Evolutionary conservation across 2,113 vertebrate genomes (phyloP).

Genomic region (Chrysemys picta): DNA sequence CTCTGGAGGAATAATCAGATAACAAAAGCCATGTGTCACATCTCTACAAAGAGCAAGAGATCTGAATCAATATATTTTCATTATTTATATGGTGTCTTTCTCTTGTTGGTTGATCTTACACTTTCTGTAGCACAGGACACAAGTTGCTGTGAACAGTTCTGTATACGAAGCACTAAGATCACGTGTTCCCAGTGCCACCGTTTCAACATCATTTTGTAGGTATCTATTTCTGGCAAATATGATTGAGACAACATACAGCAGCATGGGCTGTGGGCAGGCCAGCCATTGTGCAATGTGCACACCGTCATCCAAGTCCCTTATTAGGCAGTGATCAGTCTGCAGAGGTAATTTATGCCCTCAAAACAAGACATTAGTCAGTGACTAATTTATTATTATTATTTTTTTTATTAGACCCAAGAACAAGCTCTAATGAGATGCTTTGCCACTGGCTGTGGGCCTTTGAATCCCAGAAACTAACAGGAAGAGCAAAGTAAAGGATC

Average conservation of each 20-base stretch:
- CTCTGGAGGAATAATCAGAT: not conserved
- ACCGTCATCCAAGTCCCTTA: not conserved
- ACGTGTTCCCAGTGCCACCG: not conserved
- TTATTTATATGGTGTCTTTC: accelerated
- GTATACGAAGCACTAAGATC: not conserved
- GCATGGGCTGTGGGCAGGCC: not conserved
- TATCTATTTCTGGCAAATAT: not conserved
- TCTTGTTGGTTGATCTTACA: not conserved
- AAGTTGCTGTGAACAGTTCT: not conserved
- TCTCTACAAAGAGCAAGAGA: not conserved
- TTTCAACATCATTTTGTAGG: not conserved
- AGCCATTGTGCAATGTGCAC: not conserved
- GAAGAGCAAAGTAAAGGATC: not conserved
- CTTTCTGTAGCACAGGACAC: not conserved
- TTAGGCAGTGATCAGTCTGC: not conserved
- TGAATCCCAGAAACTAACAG: not conserved
- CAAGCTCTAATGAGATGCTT: not conserved
- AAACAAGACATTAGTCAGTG: not conserved
- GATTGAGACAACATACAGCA: not conserved
- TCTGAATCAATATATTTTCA: not conserved
- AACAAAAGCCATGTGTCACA: accelerated
- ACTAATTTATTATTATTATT: too few relatives aligned
- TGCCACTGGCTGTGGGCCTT: not conserved
- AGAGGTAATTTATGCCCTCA: not conserved
- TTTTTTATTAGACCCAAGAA: not conserved